phyloP scores from a whole-genome alignment of 2,113 vertebrate genomes.

The Gymnobelideus leadbeateri region DNA sequence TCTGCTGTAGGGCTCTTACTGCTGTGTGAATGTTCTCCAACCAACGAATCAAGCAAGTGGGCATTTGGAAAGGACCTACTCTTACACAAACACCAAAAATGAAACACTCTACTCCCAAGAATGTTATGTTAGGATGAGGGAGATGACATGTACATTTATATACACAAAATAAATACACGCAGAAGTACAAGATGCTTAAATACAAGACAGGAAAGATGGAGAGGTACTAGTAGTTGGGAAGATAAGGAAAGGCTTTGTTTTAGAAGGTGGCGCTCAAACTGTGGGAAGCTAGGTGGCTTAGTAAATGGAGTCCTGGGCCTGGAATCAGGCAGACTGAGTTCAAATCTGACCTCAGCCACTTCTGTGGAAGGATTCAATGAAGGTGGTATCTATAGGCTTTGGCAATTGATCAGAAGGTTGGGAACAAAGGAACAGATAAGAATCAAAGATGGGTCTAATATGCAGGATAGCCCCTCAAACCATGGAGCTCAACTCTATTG shows the following conservation, averaged over 20 bases:
- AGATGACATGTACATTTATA: not conserved
- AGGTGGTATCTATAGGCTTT: no score
- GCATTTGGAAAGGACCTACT: not conserved
- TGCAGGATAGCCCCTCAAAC: no score
- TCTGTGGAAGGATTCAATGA: no score
- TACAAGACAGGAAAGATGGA: not conserved
- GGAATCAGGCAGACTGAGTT: not conserved
- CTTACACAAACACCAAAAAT: not conserved
- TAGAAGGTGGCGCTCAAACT: not conserved
- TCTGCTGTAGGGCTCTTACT: not conserved
- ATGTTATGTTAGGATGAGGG: not conserved
- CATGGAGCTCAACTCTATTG: no score
- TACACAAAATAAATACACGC: not conserved
- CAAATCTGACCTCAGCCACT: not conserved
- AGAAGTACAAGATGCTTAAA: not conserved
- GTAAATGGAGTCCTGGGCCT: not conserved
- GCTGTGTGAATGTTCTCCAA: not conserved
- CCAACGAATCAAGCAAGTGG: not conserved
- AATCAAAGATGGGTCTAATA: no score
- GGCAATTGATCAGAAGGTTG: no score
- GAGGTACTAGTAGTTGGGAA: not conserved
- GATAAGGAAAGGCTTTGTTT: not conserved
- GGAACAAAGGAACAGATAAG: no score
- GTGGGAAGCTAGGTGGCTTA: not conserved
- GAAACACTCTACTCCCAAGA: no score